Base-by-base conservation (phyloP, 2,113 vertebrate genomes). In the Pachypanchax playfairii region DNA sequence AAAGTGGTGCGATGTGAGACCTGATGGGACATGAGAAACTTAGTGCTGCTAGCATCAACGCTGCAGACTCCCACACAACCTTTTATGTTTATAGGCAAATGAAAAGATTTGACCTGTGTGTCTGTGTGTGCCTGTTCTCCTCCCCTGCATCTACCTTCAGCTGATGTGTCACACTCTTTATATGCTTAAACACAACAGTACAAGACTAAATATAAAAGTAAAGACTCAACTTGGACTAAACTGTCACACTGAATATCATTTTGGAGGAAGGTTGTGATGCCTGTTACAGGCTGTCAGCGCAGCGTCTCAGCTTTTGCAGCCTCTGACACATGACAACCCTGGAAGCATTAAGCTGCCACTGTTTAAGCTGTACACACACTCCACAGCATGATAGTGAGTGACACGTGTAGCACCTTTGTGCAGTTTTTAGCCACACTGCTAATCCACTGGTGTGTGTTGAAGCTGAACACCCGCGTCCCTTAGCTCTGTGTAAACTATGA, bases 401-500 rank as follows among this genome's bases (percentile, higher is more conserved):
- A 61, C 63, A 21, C 11, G 42, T 48, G 49, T 46, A 17, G 57
- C 68, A 48, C 42, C 50, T 20, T 5, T 14, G 22, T 51, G 55
- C 52, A 10, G 42, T 22, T 44, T 41, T 53, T 57, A 60, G 54
- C 26, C 48, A 2, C 31, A 78, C 47, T 46, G 33, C 51, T 51
- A 49, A 70, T 58, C 47, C 60, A 18, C 38, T 52, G 38, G 11
- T 61, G 55, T 39, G 55, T 69, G 71, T 61, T 57, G 18, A 70
- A 74, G 33, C 53, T 11, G 53, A 43, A 36, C 21, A 25, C 46
- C 64, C 48, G 13, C 28, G 71, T 59, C 70, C 47, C 54, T 25
- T 52, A 17, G 50, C 47, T 61, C 68, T 78, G 18, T 35, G 79
- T 68, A 78, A 87, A 87, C 71, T 87, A 55, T 62, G 76, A 69